Percentiles rank a stretch among this genome's conserved stretches.
phyloP scores from a whole-genome alignment of 1,140 invertebrate species.

The Drosophila ficusphila region DNA sequence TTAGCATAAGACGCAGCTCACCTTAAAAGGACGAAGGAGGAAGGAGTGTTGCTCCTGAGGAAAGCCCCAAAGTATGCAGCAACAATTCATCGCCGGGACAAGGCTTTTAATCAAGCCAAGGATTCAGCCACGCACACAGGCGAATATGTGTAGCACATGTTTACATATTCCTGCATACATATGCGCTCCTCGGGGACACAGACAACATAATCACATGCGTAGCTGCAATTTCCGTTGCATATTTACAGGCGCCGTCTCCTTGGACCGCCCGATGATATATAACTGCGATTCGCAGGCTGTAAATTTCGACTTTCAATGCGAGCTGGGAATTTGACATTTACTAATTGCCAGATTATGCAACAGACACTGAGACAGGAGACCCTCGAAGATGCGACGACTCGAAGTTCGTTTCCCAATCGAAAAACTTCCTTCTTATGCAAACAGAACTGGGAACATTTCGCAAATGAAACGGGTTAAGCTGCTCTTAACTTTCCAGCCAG shows the following conservation, averaged over 20 bases:
- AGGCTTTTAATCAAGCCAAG: slow-evolving; percentile 48
- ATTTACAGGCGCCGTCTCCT: slow-evolving; percentile 44
- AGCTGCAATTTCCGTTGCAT: slow-evolving; percentile 60
- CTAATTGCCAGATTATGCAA: slow-evolving; percentile 53
- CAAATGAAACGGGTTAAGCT: slow-evolving; percentile 37
- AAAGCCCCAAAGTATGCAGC: slow-evolving; percentile 26
- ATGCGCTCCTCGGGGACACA: slow-evolving; percentile 8
- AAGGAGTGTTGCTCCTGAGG: not conserved
- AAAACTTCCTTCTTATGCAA: not conserved
- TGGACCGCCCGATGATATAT: slow-evolving; percentile 37
- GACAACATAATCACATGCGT: slow-evolving; percentile 63
- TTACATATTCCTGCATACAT: slow-evolving; percentile 10
- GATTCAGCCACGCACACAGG: slow-evolving; percentile 4
- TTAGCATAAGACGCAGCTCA: not conserved
- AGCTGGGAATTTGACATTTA: slow-evolving; percentile 49
- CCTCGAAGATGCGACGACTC: not conserved
- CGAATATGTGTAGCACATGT: not conserved
- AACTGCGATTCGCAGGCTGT: slow-evolving; percentile 50
- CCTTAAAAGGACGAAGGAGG: slow-evolving; percentile 18
- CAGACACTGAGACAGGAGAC: not conserved
- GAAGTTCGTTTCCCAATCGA: slow-evolving; percentile 9
- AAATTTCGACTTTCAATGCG: slow-evolving; percentile 69
- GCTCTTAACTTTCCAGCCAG: slow-evolving; percentile 11
- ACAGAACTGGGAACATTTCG: not conserved
- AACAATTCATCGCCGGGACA: slow-evolving; percentile 41